Base-by-base conservation (phyloP, 2,797 vertebrate species). In the Enteromius paludinosus region DNA sequence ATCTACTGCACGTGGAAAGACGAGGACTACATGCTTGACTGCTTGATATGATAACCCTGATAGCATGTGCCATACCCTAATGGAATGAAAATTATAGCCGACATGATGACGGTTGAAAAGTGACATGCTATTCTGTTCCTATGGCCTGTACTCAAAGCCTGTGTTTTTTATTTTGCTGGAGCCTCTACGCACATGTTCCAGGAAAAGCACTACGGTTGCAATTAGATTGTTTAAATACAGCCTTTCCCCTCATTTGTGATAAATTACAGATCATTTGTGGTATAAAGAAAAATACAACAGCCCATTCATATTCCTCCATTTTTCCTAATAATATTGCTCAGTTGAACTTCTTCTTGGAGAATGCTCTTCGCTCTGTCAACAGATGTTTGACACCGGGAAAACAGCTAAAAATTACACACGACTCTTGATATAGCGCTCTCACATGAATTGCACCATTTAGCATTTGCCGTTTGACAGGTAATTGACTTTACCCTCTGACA, bases 361-460 rank as follows among this genome's bases (percentile, higher is more conserved):
- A 83, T 86, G 59, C 88, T 89, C 18, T 83, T 89, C 84, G 92
- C 88, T 49, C 65, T 88, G 88, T 92, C 92, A 92, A 91, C 92
- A 93, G 92, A 93, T 93, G 92, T 92, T 93, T 92, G 89, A 88
- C 74, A 83, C 88, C 81, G 87, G 86, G 86, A 92, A 91, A 75
- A 87, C 87, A 90, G 86, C 71, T 66, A 68, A 78, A 87, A 81
- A 62, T 83, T 73, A 82, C 87, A 87, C 62, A 71, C 88, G 86
- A 86, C 86, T 90, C 87, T 88, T 80, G 69, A 82, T 72, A 86
- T 61, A 86, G 84, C 89, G 88, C 73, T 90, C 89, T 90, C 87
- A 64, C 30, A 88, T 90, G 90, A 90, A 92, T 94, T 90, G 87
- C 89, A 88, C 88, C 89, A 88, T 94, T 94, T 93, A 94, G 88